A percentile compares a stretch with the other conserved stretches of the same genome.
These are phyloP conservation scores for Idaea aversata DNA, from an alignment of 2,888 invertebrate genomes.

Conservation along the genomic window DNA sequence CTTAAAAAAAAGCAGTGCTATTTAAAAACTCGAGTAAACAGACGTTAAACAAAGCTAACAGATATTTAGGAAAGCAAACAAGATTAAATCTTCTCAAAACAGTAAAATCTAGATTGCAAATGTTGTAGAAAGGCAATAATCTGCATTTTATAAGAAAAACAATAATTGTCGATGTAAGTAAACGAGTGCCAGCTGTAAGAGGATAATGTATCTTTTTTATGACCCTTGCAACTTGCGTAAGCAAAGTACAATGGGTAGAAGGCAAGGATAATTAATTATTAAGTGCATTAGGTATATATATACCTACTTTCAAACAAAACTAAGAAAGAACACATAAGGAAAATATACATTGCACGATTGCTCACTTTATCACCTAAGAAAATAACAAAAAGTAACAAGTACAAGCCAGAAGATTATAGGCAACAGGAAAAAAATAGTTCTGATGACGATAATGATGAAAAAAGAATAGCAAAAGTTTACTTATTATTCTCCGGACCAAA, in stretches of 20 bases:
- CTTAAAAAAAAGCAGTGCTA: neutral
- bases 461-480: too few species aligned
- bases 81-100: neutral
- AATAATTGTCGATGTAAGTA: neutral
- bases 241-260: neutral
- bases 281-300: neutral
- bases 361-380: neutral
- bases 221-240: neutral
- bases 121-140: neutral
- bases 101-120: neutral
- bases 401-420: neutral
- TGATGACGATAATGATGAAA: neutral
- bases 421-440: neutral
- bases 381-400: neutral
- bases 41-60: too few species aligned
- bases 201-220: neutral
- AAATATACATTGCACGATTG: neutral
- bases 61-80: too few species aligned
- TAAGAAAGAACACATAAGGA: neutral
- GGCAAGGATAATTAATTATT: neutral
- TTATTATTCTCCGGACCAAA: too few species aligned
- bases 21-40: too few species aligned
- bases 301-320: neutral
- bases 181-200: neutral
- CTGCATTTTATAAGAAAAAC: neutral